These are phyloP conservation scores for Ptiloglossa arizonensis DNA, from an alignment of 1,140 invertebrate species.

Conservation along the genomic window DNA sequence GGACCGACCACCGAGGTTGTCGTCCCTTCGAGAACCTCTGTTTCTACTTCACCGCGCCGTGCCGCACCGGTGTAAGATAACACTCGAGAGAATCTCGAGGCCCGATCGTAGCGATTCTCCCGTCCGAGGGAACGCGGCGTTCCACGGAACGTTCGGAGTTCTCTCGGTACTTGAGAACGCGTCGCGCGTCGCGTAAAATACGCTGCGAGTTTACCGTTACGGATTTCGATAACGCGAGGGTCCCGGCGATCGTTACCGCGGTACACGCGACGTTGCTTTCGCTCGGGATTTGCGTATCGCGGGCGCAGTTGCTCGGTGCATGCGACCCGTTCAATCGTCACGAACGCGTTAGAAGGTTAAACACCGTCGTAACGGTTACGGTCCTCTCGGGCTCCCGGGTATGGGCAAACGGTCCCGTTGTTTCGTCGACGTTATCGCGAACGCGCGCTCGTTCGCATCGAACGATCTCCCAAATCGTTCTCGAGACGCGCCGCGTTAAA, in stretches of 20 bases:
- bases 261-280: neutral
- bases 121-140: too few relatives aligned
- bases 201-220: neutral
- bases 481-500: constrained; percentile 34
- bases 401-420: constrained; percentile 33
- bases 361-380: constrained; percentile 14
- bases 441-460: constrained; percentile 14
- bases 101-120: too few relatives aligned
- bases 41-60: too few relatives aligned
- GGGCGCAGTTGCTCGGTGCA: constrained; percentile 12
- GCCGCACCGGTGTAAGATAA: too few relatives aligned
- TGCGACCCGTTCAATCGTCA: constrained; percentile 29
- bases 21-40: too few relatives aligned
- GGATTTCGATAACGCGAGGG: neutral
- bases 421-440: constrained; percentile 28
- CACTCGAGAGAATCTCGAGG: too few relatives aligned
- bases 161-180: too few relatives aligned
- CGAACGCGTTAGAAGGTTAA: constrained; percentile 7
- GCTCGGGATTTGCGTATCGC: neutral
- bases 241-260: constrained; percentile 2
- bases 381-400: neutral
- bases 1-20: too few relatives aligned
- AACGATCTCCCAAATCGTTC: constrained; percentile 25
- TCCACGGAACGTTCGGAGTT: too few relatives aligned
- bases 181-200: too few relatives aligned